A percentile compares a stretch with the other conserved stretches of the same genome.
Conservation (phyloP, 2,797 vertebrate genomes). For the Cheracebus regulus region DNA sequence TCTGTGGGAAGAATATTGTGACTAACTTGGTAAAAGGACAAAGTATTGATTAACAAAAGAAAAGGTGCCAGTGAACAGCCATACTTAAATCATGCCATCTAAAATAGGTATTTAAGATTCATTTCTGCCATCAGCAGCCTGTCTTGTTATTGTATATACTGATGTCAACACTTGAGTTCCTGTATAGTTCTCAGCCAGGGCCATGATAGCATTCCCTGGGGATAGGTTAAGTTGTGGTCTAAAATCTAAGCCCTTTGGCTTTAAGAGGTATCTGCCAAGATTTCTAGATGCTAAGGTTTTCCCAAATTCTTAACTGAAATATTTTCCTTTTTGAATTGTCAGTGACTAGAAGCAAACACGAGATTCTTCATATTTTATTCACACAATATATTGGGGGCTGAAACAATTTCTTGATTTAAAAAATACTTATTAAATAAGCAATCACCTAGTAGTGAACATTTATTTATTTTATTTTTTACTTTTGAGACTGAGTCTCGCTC, state of each 20-base stretch:
- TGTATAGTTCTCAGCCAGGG: neutral
- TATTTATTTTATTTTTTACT: neutral
- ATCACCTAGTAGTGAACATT: neutral
- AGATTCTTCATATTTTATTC: conserved; percentile 62
- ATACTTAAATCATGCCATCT: neutral
- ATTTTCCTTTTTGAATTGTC: neutral
- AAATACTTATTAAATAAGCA: conserved; percentile 46
- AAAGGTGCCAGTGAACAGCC: neutral
- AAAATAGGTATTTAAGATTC: neutral
- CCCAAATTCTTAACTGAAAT: neutral
- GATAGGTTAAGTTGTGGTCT: neutral
- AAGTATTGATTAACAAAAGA: neutral
- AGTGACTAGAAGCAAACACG: neutral
- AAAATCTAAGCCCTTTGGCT: neutral
- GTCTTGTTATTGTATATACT: neutral
- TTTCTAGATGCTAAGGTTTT: neutral
- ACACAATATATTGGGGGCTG: neutral
- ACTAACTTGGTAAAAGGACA: neutral
- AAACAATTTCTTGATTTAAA: conserved; percentile 28
- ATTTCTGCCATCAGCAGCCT: neutral
- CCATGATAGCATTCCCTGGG: neutral
- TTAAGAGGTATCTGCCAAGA: neutral
- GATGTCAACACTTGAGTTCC: neutral
- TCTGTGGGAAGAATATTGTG: neutral
- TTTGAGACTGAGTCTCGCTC: neutral